Evolutionary conservation across 2,888 invertebrate genomes (phyloP).

Genomic region (Agonopterix alstromeriana): DNA sequence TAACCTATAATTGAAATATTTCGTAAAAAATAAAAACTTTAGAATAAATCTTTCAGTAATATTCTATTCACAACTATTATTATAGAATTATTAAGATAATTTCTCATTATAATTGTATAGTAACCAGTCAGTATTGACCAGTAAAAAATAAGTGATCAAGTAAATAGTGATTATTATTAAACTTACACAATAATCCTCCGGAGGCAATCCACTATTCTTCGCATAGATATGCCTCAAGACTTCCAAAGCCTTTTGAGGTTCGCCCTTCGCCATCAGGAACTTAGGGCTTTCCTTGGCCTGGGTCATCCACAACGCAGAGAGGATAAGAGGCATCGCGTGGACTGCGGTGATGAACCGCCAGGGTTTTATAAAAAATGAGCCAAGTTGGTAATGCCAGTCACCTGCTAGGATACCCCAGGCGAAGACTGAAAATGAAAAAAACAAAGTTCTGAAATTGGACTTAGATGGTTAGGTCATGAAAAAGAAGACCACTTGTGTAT

Average conservation of each 20-base stretch:
- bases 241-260: conserved; percentile 73
- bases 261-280: conserved; percentile 80
- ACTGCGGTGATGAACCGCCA: conserved; percentile 85
- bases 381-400: conserved; percentile 42
- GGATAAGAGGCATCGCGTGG: conserved; percentile 78
- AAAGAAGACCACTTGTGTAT: too few species aligned
- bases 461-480: too few species aligned
- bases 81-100: too few species aligned
- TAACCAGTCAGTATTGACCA: too few species aligned
- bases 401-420: conserved; percentile 81
- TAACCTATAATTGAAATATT: too few species aligned
- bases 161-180: neutral
- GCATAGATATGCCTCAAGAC: conserved; percentile 45
- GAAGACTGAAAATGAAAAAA: too few species aligned
- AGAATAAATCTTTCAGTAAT: too few species aligned
- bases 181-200: conserved; percentile 46
- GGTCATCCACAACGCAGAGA: conserved; percentile 39
- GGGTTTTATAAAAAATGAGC: conserved; percentile 70
- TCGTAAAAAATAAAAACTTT: too few species aligned
- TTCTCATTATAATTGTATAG: too few species aligned
- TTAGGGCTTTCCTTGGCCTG: conserved; percentile 86
- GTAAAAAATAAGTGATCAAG: too few species aligned
- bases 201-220: conserved; percentile 36
- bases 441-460: too few species aligned
- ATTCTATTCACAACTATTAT: too few species aligned